Conservation (phyloP, 2,888 invertebrate species). For the Heliconius ethilla region DNA sequence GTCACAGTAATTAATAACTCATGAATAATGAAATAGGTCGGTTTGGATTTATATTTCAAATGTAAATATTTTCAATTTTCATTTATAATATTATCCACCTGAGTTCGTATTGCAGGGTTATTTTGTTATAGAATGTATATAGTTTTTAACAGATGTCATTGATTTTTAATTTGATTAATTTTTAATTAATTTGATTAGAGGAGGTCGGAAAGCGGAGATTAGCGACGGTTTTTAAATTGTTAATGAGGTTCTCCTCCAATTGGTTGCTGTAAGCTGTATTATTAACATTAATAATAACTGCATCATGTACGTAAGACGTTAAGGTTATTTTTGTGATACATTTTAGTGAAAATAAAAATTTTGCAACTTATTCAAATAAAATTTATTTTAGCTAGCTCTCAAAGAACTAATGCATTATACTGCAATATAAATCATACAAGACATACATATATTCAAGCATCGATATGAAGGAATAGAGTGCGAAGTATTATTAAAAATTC, state of each 20-base stretch:
- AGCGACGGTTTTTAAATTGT: too few species aligned
- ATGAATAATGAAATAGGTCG: constrained; percentile 29
- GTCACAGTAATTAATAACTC: constrained; percentile 18
- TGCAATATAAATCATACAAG: neutral
- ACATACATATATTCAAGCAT: constrained; percentile 14
- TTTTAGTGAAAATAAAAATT: neutral
- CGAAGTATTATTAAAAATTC: constrained; percentile 31
- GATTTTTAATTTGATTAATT: too few species aligned
- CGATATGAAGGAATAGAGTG: constrained; percentile 24
- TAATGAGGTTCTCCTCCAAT: too few species aligned
- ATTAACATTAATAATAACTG: too few species aligned
- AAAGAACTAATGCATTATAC: neutral
- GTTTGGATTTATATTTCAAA: constrained; percentile 24
- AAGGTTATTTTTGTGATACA: neutral
- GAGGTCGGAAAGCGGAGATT: too few species aligned
- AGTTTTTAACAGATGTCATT: too few species aligned
- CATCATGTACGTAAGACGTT: too few species aligned
- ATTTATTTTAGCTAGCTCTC: neutral
- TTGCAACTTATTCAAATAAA: neutral
- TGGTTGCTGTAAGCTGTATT: too few species aligned
- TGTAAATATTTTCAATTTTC: constrained; percentile 16
- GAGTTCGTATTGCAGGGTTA: too few species aligned
- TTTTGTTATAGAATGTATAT: too few species aligned
- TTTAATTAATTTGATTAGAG: too few species aligned
- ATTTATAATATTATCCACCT: neutral